Evolutionary conservation across 53 echinoderm and acorn worm genomes (phyloP).

Genomic region (Stichopus horrens): DNA sequence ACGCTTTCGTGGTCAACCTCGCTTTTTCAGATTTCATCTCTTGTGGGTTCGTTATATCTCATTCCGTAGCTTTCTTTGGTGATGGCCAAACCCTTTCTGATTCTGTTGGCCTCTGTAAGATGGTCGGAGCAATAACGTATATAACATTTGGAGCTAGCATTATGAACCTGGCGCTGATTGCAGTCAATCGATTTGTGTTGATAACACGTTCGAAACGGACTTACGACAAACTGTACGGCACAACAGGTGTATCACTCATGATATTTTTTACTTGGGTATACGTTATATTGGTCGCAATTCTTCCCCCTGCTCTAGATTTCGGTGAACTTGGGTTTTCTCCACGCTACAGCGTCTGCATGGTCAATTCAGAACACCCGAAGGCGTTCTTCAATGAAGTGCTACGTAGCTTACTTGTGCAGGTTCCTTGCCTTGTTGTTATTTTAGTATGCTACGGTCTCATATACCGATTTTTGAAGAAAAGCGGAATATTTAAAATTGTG

Average conservation of each 20-base stretch:
- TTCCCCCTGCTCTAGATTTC: not conserved
- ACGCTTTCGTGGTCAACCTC: not conserved
- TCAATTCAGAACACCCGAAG: slow-evolving; percentile 3
- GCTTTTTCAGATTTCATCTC: not conserved
- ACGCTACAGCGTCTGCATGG: not conserved
- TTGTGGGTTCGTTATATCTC: not conserved
- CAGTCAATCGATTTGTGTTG: not conserved
- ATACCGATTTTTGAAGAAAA: not conserved
- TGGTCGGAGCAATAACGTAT: slow-evolving; percentile 15
- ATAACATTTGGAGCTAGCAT: slow-evolving; percentile 25
- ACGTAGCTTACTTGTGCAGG: slow-evolving; percentile 6
- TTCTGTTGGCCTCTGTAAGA: not conserved
- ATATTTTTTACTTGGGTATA: slow-evolving; percentile 11
- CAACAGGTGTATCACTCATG: not conserved
- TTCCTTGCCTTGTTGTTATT: slow-evolving; percentile 1
- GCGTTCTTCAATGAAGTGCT: slow-evolving; percentile 31
- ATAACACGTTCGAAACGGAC: slow-evolving; percentile 10
- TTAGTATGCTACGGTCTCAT: not conserved
- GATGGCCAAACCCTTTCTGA: not conserved
- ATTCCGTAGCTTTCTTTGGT: not conserved
- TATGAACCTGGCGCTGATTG: slow-evolving; percentile 32
- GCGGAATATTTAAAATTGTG: not conserved
- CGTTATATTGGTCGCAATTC: not conserved
- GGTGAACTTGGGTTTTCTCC: slow-evolving; percentile 14
- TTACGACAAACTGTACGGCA: slow-evolving; percentile 5